Evolutionary conservation across 2,888 invertebrate species (phyloP).

Genomic region (Iphiclides podalirius): DNA sequence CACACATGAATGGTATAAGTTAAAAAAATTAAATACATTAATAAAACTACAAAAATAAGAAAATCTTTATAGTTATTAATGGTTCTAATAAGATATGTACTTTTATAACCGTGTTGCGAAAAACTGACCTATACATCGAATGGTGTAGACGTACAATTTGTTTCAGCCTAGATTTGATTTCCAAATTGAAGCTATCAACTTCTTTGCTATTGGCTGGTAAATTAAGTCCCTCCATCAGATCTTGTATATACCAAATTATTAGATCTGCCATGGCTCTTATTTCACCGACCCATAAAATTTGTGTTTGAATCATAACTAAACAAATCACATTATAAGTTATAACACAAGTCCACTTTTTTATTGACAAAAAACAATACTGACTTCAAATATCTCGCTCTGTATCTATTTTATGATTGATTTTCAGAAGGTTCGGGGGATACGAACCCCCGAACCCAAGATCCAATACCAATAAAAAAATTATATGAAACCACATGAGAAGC

Average conservation of each 20-base stretch:
- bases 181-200: slow-evolving; percentile 30
- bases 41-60: no score
- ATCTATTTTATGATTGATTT: no score
- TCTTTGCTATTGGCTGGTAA: slow-evolving; percentile 37
- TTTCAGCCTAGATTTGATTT: slow-evolving; percentile 45
- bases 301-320: slow-evolving; percentile 54
- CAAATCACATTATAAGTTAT: slow-evolving; percentile 19
- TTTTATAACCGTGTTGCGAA: no score
- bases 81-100: no score
- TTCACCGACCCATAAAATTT: slow-evolving; percentile 58
- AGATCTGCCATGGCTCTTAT: slow-evolving; percentile 55
- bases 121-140: slow-evolving; percentile 48
- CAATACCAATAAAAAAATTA: no score
- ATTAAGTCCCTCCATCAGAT: slow-evolving; percentile 45
- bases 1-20: no score
- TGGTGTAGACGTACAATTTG: slow-evolving; percentile 48
- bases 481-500: no score
- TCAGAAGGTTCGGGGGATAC: background rate
- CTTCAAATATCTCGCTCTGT: no score
- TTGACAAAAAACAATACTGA: no score
- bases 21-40: no score
- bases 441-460: no score
- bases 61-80: no score
- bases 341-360: background rate
- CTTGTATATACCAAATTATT: slow-evolving; percentile 51